Evolutionary conservation across 2,888 invertebrate species (phyloP), one percentile per base, ranked within the genome.

Genomic region (Parochlus steinenii): DNA sequence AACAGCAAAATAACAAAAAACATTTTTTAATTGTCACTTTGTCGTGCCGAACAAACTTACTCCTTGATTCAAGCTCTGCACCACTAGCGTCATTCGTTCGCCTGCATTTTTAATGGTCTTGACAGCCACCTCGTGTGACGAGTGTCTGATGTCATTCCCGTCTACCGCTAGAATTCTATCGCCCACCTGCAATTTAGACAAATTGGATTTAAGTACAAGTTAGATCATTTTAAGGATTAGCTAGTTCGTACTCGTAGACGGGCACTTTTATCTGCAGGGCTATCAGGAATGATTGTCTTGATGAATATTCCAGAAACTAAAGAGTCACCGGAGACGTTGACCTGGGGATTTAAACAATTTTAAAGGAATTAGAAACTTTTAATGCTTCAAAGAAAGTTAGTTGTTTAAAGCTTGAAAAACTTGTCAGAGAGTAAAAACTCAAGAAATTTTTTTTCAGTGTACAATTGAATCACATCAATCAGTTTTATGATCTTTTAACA

Each of bases 301-400:
- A 98, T 89, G 58, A 98, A 98, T 52, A 98, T 95, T 5, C 97
- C 97, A 38, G 89, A 78, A 44, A 93, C 73, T 36, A 78, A 77
- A 42, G 74, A 73, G 44, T 74, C 70, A 37, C 76, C 74, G 25
- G 70, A 39, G 15, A 41, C 35, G 33, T 41, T 58, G 12, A 54
- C 56, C 51, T 52, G 20, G 6, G 33, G 16, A 20, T 7, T 17
- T 26, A 27, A 11, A 27, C 8, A 29, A 19, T 3, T 17, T 25
- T 22, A n/a, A n/a, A n/a, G n/a, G n/a, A n/a, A n/a, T n/a, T n/a
- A n/a, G n/a, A n/a, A n/a, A n/a, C n/a, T n/a, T n/a, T n/a, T n/a
- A n/a, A n/a, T n/a, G n/a, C n/a, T n/a, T n/a, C n/a, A n/a, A n/a
- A n/a, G n/a, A n/a, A n/a, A n/a, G n/a, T n/a, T n/a, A n/a, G n/a